These are phyloP conservation scores for Microctonus brassicae DNA, from an alignment of 2,888 invertebrate species.

Conservation along the genomic window DNA sequence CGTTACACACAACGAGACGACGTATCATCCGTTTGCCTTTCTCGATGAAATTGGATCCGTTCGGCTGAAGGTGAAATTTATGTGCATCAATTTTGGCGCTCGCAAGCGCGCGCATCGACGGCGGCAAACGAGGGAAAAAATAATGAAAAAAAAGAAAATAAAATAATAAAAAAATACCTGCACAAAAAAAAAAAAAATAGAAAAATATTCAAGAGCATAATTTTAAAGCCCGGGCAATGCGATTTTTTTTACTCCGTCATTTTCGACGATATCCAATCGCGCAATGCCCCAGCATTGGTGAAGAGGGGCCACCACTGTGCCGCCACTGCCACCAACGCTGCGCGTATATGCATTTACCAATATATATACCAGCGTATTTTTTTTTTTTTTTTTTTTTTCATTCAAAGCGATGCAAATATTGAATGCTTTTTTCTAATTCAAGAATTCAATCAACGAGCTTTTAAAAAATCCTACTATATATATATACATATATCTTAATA, in stretches of 20 bases:
- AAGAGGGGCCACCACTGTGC: conserved; percentile 23
- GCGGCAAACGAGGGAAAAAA: conserved; percentile 30
- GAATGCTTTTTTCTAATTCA: conserved; percentile 41
- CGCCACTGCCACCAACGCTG: conserved; percentile 28
- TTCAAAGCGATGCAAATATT: conserved; percentile 40
- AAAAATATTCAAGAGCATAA: conserved; percentile 34
- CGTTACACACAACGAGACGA: conserved; percentile 34
- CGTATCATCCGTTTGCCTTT: conserved; percentile 41
- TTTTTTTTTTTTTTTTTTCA: conserved; percentile 18
- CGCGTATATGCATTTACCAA: conserved; percentile 1
- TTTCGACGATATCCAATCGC: conserved; percentile 40
- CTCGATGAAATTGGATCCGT: conserved; percentile 41
- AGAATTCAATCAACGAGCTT: conserved; percentile 40
- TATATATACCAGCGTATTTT: conserved; percentile 2
- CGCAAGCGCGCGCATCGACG: conserved; percentile 22
- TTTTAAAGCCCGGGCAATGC: conserved; percentile 34
- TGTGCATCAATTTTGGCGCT: conserved; percentile 57
- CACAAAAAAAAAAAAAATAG: conserved; percentile 6
- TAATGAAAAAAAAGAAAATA: conserved; percentile 10
- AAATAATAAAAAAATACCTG: not conserved
- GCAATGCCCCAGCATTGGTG: conserved; percentile 1
- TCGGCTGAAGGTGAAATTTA: conserved; percentile 57
- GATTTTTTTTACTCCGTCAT: conserved; percentile 37
- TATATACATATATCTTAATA: not conserved
- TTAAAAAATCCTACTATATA: conserved; percentile 12